Evolutionary conservation across 2,113 vertebrate species (phyloP), one percentile per base, ranked within the genome.

Genomic region (Syrmaticus mikado): DNA sequence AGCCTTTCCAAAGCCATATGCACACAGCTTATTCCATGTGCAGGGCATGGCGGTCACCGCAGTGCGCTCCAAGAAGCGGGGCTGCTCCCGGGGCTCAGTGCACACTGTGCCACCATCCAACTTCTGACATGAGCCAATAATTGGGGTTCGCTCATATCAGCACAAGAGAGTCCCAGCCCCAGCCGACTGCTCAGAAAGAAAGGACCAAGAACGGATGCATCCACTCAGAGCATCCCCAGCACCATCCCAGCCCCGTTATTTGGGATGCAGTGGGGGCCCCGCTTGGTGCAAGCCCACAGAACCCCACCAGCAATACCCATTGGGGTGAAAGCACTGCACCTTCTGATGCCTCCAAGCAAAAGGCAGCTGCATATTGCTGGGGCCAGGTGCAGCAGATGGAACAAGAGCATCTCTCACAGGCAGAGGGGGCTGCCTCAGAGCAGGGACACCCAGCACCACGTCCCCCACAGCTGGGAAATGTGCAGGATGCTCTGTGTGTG

Each of bases 251-350:
- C 45, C 17, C 36, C 13, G 1, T 0, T 22, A 38, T 32, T 40
- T 3, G 5, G 70, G 48, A 38, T 6, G 40, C 48, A 19, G 55
- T 0, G 28, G 13, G 52, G 46, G 27, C 34, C 32, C 34, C 22
- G 65, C 72, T 8, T 40, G 4, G 20, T 5, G 0, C 38, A 38
- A 1, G 7, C 68, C 74, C n/a, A 41, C 53, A 48, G 14, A 14
- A 5, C 13, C 55, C 5, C 3, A 0, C 4, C 3, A 0, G 15
- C 21, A 71, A 19, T 17, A 6, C 0, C 0, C 3, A 24, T 48
- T 48, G 32, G 57, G n/a, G 64, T 18, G 52, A 38, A 76, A 71
- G 32, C 36, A 10, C 1, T 1, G 3, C 55, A 61, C 55, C 25
- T 76, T 43, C 50, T 36, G 48, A 17, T 68, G n/a, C 30, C 67